Conservation (phyloP, 2,113 vertebrate genomes). For the Centrocercus urophasianus region DNA sequence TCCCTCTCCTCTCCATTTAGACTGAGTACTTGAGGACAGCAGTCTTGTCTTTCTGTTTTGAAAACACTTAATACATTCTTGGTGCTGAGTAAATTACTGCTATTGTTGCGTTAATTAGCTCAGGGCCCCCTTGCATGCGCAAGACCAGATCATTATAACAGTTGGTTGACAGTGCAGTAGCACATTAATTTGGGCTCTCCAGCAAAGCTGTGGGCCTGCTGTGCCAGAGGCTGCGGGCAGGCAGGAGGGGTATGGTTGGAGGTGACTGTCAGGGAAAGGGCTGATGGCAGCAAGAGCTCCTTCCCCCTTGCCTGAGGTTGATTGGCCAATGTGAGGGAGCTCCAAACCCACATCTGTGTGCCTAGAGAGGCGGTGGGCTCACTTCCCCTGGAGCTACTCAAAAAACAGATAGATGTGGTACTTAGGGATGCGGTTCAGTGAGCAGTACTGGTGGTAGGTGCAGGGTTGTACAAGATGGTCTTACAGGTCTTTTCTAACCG, state of each 20-base stretch:
- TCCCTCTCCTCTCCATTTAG: not conserved
- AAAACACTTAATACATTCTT: not conserved
- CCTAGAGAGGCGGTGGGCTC: no score
- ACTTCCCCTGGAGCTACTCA: no score
- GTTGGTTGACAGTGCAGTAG: not conserved
- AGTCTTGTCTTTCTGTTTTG: conserved; percentile 18
- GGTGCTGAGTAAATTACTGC: not conserved
- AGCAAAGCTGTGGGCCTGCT: not conserved
- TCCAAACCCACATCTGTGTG: not conserved
- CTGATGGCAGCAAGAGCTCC: not conserved
- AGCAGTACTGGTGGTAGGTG: no score
- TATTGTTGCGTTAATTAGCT: not conserved
- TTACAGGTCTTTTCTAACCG: no score
- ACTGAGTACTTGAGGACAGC: not conserved
- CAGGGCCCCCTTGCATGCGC: not conserved
- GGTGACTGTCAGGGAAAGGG: not conserved
- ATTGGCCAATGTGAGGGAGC: not conserved
- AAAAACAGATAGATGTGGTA: no score
- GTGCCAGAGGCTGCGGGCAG: not conserved
- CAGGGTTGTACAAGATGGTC: no score
- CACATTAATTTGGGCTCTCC: not conserved
- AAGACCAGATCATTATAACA: not conserved
- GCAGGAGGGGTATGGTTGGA: not conserved
- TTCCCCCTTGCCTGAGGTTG: rapidly evolving
- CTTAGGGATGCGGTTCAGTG: no score